Base-by-base conservation (phyloP, 2,113 vertebrate genomes). In the Sinosuthora webbiana region DNA sequence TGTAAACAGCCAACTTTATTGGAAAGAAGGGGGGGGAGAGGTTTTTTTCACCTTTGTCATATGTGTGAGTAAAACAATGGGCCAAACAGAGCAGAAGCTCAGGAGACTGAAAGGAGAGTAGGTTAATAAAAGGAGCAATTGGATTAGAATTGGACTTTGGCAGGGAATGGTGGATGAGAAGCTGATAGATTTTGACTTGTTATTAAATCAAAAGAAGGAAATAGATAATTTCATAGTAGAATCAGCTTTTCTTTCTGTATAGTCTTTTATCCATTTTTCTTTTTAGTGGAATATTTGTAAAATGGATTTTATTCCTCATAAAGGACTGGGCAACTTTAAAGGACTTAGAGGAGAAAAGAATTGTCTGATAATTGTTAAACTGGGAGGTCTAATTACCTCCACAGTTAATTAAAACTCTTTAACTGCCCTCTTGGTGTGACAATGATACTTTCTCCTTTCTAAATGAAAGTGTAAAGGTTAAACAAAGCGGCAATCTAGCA, bases 401-500 rank as follows among this genome's bases (percentile, higher is more conserved):
- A 95, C 65, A 94, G 93, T 94, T 96, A 97, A 97, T 95, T 95
- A 96, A 96, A 97, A 93, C 71, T 92, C 71, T 97, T 97, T 91
- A 97, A 95, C 95, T 95, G 88, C 73, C 70, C 83, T 93, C 49
- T 86, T 94, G 83, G 88, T 94, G 83, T 97, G 78, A 93, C 92
- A 94, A 60, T 93, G 77, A 93, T 96, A 86, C 63, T 92, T 77
- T 70, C 69, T 96, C 81, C 77, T 95, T 97, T 95, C 94, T 77
- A 89, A 97, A 96, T 93, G 67, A 87, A 96, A 68, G 82, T 55
- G 55, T 95, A 96, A 97, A 79, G 94, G 92, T 96, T 96, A 97
- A 95, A 85, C 93, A 94, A 97, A 95, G 68, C 63, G 0, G 93
- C 88, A 95, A 89, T 89, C 80, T 86, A 96, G 84, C 83, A 95